Percentiles rank a stretch among this genome's conserved stretches.
Conservation (phyloP, 2,888 invertebrate genomes). For the Eulithis testata region DNA sequence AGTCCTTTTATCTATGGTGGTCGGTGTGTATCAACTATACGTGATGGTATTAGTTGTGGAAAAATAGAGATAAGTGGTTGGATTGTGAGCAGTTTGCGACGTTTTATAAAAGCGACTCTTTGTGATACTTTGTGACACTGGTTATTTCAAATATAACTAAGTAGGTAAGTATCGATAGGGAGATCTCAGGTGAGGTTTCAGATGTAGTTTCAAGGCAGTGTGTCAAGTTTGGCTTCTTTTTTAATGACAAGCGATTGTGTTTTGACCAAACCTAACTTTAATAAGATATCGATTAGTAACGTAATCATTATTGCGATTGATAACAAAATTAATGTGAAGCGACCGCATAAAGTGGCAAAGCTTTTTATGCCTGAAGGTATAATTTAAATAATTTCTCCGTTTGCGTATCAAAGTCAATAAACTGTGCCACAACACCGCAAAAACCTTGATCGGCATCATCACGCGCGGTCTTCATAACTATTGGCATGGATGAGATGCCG, state of each 20-base stretch:
- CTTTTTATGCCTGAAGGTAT: background rate
- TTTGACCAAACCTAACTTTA: too few species aligned
- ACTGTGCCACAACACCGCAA: constrained; percentile 27
- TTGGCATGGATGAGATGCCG: constrained; percentile 33
- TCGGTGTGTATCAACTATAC: constrained; percentile 1
- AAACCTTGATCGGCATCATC: constrained; percentile 21
- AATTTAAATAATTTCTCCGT: constrained; percentile 19
- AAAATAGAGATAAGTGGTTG: constrained; percentile 23
- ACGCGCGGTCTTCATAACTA: constrained; percentile 33
- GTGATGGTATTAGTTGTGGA: constrained; percentile 29
- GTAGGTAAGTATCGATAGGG: too few species aligned
- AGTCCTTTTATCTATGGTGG: too few species aligned
- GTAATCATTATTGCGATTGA: too few species aligned
- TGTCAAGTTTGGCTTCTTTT: too few species aligned
- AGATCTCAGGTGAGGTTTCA: too few species aligned
- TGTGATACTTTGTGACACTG: too few species aligned
- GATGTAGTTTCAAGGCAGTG: too few species aligned
- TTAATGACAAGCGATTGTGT: too few species aligned
- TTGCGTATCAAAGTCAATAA: constrained; percentile 29
- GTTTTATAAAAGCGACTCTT: background rate
- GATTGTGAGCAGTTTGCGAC: constrained; percentile 8
- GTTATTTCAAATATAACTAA: too few species aligned
- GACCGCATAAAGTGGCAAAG: background rate
- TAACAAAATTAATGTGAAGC: too few species aligned
- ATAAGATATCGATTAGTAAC: too few species aligned